Base-by-base conservation (phyloP, 1,140 invertebrate genomes). In the Choristoneura fumiferana region DNA sequence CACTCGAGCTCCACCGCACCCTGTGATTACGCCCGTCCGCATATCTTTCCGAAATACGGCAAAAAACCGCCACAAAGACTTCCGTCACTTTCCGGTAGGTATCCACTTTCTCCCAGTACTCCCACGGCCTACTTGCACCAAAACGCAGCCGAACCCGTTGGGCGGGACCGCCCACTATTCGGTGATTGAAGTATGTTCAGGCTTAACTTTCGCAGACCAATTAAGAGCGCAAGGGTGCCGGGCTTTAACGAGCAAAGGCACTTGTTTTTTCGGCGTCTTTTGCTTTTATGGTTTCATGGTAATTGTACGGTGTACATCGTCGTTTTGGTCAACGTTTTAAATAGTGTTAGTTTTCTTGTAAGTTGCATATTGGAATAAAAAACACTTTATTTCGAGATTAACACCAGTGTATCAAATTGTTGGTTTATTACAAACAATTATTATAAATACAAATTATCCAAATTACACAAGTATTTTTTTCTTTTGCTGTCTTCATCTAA, bases 111-210 rank as follows among this genome's bases (percentile, higher is more conserved):
- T 80, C 84, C 78, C 69, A 62, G 67, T 72, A 65, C 60, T 84
- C 76, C 75, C 78, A 80, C 76, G 84, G 61, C 78, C 71, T 64
- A 77, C 74, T 79, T 85, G 78, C 40, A 58, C 59, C 59, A 63
- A 62, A 71, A 69, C 55, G 56, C 52, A 45, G 40, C 35, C 6
- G 63, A 71, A 80, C 81, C 69, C 68, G 78, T 79, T 75, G 58
- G 63, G 63, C 75, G 59, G 82, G 79, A 83, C 80, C 84, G 79
- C 79, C 84, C 81, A 84, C 80, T 71, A 74, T 84, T 79, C 62
- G 76, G 64, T 80, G 77, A 84, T 87, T 84, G 83, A 84, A 81
- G 54, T 79, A 62, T 74, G 76, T 22, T 62, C 65, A 55, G 40
- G 58, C 67, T 76, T 76, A 80, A 84, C 81, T 86, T 86, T 84